Conservation (phyloP, 1,140 invertebrate genomes). For the Gryllus bimaculatus region DNA sequence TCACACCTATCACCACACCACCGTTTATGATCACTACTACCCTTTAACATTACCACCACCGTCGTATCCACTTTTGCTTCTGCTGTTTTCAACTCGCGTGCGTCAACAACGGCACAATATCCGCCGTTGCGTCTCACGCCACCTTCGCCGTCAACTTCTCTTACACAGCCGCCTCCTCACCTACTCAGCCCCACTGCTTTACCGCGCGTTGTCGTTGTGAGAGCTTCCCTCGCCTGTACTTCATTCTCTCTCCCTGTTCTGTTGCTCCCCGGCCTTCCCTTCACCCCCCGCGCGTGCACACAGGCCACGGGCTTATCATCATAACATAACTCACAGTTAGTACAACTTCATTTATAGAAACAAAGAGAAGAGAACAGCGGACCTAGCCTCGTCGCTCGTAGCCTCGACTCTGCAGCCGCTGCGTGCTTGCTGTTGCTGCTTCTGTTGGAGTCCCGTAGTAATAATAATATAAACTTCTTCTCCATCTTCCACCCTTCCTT, state of each 20-base stretch:
- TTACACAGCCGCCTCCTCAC: too few species aligned
- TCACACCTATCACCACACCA: too few species aligned
- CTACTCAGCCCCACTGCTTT: neutral
- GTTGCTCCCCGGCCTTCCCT: neutral
- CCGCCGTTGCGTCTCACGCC: too few species aligned
- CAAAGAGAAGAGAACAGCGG: neutral
- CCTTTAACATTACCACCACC: too few species aligned
- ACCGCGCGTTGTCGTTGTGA: neutral
- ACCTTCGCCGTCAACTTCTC: too few species aligned
- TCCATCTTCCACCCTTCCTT: neutral
- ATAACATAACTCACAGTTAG: conserved; percentile 5
- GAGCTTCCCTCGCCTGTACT: neutral
- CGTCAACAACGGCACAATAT: too few species aligned
- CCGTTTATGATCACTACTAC: too few species aligned
- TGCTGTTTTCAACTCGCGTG: too few species aligned
- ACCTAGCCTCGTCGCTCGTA: neutral
- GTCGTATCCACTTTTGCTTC: too few species aligned
- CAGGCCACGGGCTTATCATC: conserved; percentile 2
- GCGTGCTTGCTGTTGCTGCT: neutral
- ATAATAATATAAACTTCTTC: conserved; percentile 1
- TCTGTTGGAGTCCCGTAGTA: neutral
- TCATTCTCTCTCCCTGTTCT: neutral
- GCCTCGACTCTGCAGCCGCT: neutral
- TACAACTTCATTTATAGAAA: conserved; percentile 6
- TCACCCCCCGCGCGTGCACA: neutral